Base-by-base conservation (phyloP, 2,797 vertebrate species). In the Semaprochilodus insignis region DNA sequence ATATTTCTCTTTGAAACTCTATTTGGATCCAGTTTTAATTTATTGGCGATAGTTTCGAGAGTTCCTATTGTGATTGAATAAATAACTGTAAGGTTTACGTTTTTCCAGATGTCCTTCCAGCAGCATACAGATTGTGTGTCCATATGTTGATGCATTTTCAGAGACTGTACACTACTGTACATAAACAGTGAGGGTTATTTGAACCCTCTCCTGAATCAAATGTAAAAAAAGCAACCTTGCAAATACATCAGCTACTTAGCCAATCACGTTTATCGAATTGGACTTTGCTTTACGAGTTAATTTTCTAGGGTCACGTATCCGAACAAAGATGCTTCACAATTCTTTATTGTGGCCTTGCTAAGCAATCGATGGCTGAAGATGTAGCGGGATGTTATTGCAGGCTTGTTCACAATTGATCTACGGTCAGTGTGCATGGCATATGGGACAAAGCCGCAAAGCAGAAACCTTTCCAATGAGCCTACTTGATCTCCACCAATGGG, bases 201-300 rank as follows among this genome's bases (percentile, higher is more conserved):
- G 2, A 44, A n/a, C 11, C 23, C 36, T 34, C 4, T 36, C 76
- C 63, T 27, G 52, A 19, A 59, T 59, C n/a, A 59, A 72, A 63
- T 60, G 15, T 19, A 48, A n/a, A 51, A 60, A 74, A 52, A 78
- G 67, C 27, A 84, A 79, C 86, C 75, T 62, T 84, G 76, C 74
- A 81, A 86, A 88, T 87, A 86, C 78, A 91, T 92, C 88, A 85
- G 4, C 73, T 77, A 65, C 63, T 87, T 86, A 87, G 90, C 88
- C 86, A 83, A 81, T 67, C 81, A 82, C 81, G 74, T 89, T 90
- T 90, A 91, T 89, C 88, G 89, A 87, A 86, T 65, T 83, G 19
- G 81, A 89, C 87, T 40, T 83, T 91, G 84, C 82, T 93, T 93
- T 92, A 92, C 88, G 88, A 84, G 85, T 91, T 91, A 86, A 91